These are phyloP conservation scores for Formica selysi DNA, from an alignment of 1,140 invertebrate species.

Conservation along the genomic window DNA sequence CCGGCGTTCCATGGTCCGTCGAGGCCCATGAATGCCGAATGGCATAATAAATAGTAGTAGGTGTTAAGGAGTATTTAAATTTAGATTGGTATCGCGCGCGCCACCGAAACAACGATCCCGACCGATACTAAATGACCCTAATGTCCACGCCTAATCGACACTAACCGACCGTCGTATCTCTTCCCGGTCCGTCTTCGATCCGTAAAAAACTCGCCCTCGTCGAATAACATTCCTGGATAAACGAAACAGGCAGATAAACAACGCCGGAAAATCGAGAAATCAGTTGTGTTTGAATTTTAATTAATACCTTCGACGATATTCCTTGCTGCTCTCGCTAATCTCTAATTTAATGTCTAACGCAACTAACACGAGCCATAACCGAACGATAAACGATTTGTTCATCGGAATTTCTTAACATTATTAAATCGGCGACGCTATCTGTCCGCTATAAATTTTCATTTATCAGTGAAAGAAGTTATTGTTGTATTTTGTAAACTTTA, in stretches of 20 bases:
- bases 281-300: conserved; percentile 45
- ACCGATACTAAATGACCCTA: conserved; percentile 67
- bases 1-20: neutral
- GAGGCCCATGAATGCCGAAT: conserved; percentile 32
- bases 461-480: neutral
- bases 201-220: neutral
- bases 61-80: conserved; percentile 74
- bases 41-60: conserved; percentile 62
- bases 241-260: conserved; percentile 17
- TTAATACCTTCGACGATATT: conserved; percentile 21
- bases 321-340: conserved; percentile 26
- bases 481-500: neutral
- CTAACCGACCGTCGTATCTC: conserved; percentile 55
- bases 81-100: conserved; percentile 55
- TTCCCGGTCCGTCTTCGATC: neutral
- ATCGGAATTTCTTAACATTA: neutral
- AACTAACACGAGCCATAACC: neutral
- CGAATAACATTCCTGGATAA: neutral
- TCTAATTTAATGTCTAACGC: conserved; percentile 26
- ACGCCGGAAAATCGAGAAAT: conserved; percentile 10
- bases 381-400: neutral
- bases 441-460: neutral
- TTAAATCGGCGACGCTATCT: neutral
- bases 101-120: conserved; percentile 47
- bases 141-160: conserved; percentile 71